A percentile compares a stretch with the other conserved stretches of the same genome.
Evolutionary conservation across 2,888 invertebrate species (phyloP).

Genomic region (Limulus polyphemus): DNA sequence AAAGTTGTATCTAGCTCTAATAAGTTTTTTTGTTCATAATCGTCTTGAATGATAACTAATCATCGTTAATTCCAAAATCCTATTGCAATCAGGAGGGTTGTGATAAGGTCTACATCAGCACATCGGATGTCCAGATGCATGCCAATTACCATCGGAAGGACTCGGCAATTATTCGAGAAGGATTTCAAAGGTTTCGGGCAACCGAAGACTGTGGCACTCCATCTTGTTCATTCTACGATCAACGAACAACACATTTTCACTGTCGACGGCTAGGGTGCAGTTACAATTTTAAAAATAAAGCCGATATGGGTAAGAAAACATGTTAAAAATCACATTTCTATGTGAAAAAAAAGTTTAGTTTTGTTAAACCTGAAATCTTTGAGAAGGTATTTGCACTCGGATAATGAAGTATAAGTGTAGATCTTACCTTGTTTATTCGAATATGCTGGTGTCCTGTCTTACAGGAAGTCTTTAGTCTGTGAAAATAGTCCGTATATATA

Average conservation of each 20-base stretch:
- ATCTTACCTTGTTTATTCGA: too few relatives aligned
- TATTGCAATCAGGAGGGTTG: conserved; percentile 41
- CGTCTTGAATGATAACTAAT: background rate
- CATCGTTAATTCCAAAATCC: background rate
- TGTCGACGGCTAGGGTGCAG: conserved; percentile 80
- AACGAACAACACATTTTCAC: conserved; percentile 94
- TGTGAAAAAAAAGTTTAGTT: conserved; percentile 1
- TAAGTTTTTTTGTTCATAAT: background rate
- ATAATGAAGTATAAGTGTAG: too few relatives aligned
- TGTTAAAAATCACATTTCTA: too few relatives aligned
- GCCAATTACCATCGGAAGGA: conserved; percentile 97
- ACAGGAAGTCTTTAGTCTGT: too few relatives aligned
- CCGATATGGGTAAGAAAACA: conserved; percentile 82
- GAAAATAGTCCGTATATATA: too few relatives aligned
- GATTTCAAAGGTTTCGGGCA: conserved; percentile 89
- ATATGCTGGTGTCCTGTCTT: too few relatives aligned
- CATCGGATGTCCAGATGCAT: conserved; percentile 98
- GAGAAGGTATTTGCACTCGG: too few relatives aligned
- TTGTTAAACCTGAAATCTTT: background rate
- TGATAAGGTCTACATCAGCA: conserved; percentile 88
- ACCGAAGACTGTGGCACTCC: conserved; percentile 89
- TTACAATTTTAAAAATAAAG: conserved; percentile 96
- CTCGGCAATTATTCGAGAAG: conserved; percentile 92
- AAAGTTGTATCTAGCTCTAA: background rate
- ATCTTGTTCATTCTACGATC: conserved; percentile 82